Percentiles rank a stretch among this genome's conserved stretches.
These are phyloP conservation scores for Avahi laniger DNA, from an alignment of 2,797 vertebrate genomes.

Conservation along the genomic window DNA sequence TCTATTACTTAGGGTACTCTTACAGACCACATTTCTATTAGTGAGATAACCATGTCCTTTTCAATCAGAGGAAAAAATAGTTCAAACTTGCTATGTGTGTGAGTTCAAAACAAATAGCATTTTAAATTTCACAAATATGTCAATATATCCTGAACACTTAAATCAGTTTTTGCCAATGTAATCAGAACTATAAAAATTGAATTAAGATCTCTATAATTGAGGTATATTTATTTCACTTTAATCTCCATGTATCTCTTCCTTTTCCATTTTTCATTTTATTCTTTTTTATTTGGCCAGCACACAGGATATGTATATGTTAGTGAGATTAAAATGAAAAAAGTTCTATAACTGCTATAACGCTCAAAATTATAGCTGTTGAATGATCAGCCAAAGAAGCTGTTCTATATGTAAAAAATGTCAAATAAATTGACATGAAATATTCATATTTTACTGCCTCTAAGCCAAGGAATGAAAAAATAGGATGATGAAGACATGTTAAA, in stretches of 20 bases:
- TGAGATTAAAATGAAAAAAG: background rate
- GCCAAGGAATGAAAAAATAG: constrained; percentile 13
- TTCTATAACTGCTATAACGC: background rate
- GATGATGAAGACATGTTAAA: background rate
- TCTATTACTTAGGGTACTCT: constrained; percentile 18
- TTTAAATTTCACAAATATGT: background rate
- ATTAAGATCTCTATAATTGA: background rate
- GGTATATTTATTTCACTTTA: background rate
- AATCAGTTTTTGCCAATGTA: background rate
- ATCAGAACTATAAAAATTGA: constrained; percentile 23
- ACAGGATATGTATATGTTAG: background rate
- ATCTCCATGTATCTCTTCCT: background rate
- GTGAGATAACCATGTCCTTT: background rate
- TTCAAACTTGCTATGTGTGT: background rate
- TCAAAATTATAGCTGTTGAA: constrained; percentile 40
- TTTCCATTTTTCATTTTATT: background rate
- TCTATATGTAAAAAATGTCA: background rate
- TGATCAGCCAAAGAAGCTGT: background rate
- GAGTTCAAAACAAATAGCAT: background rate
- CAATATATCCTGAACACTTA: background rate
- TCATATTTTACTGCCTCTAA: constrained; percentile 25
- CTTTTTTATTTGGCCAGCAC: background rate
- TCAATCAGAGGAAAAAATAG: background rate
- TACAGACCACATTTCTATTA: background rate
- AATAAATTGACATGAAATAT: constrained; percentile 46